phyloP scores from a whole-genome alignment of 2,797 vertebrate species.

The Sebastes cheni region DNA sequence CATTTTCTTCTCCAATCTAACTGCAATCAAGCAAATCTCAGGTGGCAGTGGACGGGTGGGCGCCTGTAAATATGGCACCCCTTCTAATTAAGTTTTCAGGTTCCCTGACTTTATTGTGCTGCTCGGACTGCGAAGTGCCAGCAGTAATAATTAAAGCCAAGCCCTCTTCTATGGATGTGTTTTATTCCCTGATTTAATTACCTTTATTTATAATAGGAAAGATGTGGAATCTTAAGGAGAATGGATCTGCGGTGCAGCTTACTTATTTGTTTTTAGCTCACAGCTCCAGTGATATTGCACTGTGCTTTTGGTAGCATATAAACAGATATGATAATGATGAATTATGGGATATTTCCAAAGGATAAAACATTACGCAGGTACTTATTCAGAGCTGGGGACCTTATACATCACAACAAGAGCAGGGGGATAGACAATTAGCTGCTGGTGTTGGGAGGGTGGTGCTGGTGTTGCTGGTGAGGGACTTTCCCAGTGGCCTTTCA shows the following conservation, averaged over 20 bases:
- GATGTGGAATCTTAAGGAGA: constrained; percentile 1
- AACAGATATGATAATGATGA: constrained; percentile 73
- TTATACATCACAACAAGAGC: constrained; percentile 57
- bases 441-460: constrained; percentile 2
- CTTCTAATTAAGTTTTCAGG: constrained; percentile 82
- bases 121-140: constrained; percentile 65
- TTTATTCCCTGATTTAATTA: constrained; percentile 82
- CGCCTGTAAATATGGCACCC: constrained; percentile 72
- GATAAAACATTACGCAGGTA: constrained; percentile 57
- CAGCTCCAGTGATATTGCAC: constrained; percentile 56
- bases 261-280: constrained; percentile 72
- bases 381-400: constrained; percentile 57
- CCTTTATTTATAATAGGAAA: constrained; percentile 80
- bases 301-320: constrained; percentile 56
- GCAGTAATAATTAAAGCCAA: constrained; percentile 80
- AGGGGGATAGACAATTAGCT: constrained; percentile 32
- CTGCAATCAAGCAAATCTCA: constrained; percentile 76
- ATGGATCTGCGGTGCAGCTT: constrained; percentile 32
- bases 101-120: constrained; percentile 76
- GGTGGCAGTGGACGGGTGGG: constrained; percentile 67
- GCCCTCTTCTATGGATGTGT: constrained; percentile 66
- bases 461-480: neutral
- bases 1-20: constrained; percentile 74
- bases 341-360: constrained; percentile 73
- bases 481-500: constrained; percentile 41